These are phyloP conservation scores for Paramormyrops kingsleyae DNA, from an alignment of 2,113 vertebrate species.

Conservation along the genomic window DNA sequence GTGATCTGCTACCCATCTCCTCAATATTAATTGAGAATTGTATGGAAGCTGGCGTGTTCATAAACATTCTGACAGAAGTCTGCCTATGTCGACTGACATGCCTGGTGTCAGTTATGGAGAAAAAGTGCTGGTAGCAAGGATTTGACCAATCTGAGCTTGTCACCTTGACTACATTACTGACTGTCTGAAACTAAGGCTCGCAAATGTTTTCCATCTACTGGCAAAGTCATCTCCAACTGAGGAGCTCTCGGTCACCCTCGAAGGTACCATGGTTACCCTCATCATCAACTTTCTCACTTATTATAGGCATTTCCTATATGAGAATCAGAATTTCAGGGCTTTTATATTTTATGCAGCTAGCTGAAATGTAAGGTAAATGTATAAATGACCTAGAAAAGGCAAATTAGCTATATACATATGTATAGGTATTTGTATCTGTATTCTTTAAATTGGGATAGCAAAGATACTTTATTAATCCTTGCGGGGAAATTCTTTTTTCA, in stretches of 20 bases:
- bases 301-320: background rate
- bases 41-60: background rate
- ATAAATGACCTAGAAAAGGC: background rate
- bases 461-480: background rate
- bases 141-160: background rate
- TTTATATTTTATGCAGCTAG: background rate
- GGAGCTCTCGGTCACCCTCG: background rate
- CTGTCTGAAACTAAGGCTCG: background rate
- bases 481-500: background rate
- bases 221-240: background rate
- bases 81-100: background rate
- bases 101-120: background rate
- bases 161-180: background rate
- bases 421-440: background rate
- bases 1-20: background rate
- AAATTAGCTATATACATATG: background rate
- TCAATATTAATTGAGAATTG: background rate
- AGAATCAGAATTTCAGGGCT: background rate
- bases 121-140: background rate
- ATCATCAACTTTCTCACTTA: background rate
- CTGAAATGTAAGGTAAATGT: background rate
- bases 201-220: background rate
- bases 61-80: background rate
- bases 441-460: background rate
- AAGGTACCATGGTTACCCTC: background rate